Conservation (phyloP, 1,140 invertebrate genomes). For the Sitobion miscanthi region DNA sequence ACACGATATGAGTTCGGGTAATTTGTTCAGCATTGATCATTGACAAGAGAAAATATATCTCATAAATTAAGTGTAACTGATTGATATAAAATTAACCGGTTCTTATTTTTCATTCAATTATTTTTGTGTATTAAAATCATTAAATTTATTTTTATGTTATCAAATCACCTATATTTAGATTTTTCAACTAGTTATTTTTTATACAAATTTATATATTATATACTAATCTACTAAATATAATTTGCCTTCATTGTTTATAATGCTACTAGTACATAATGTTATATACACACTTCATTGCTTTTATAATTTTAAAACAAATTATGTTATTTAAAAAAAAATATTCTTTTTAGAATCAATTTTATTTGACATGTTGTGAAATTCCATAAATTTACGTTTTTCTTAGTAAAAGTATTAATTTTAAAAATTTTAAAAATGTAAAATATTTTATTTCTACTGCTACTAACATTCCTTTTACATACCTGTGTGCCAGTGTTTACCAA, state of each 20-base stretch:
- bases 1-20: not conserved
- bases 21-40: conserved; percentile 25
- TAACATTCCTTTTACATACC: not conserved
- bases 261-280: no score
- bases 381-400: not conserved
- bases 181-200: not conserved
- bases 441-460: not conserved
- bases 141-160: not conserved
- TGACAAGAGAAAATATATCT: not conserved
- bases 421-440: not conserved
- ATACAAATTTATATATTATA: not conserved
- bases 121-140: not conserved
- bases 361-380: not conserved
- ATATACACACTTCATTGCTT: no score
- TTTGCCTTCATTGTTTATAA: not conserved
- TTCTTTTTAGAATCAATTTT: not conserved
- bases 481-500: not conserved
- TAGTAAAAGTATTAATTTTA: not conserved
- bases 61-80: not conserved
- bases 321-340: not conserved
- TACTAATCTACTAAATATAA: not conserved
- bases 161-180: not conserved
- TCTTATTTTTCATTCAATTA: not conserved
- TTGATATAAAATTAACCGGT: not conserved
- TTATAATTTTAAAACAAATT: no score